phyloP scores from a whole-genome alignment of 2,797 vertebrate genomes.

The Menidia menidia region DNA sequence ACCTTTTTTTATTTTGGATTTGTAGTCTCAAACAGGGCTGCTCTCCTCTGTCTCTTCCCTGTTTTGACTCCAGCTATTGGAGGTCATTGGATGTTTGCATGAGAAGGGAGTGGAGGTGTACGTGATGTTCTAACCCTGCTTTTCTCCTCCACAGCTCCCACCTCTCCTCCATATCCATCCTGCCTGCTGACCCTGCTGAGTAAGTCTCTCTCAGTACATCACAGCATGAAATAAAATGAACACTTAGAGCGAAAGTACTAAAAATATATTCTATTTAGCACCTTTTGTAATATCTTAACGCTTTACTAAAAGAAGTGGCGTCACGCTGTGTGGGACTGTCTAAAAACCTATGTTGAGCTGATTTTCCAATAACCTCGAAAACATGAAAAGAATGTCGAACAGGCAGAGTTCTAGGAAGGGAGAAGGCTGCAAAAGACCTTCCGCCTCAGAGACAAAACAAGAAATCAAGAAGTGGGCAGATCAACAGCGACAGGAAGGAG shows the following conservation, averaged over 20 bases:
- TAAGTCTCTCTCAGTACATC: constrained; percentile 79
- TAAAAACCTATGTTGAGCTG: neutral
- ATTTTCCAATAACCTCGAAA: neutral
- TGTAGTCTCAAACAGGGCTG: too few relatives aligned
- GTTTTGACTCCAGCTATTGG: constrained; percentile 36
- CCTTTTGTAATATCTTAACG: too few relatives aligned
- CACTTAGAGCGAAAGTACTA: neutral
- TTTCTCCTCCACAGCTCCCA: constrained; percentile 84
- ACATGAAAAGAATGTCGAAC: neutral
- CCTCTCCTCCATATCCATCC: constrained; percentile 87
- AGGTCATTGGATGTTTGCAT: constrained; percentile 33
- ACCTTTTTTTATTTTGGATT: neutral
- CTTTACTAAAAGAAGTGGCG: too few relatives aligned
- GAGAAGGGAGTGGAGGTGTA: constrained; percentile 23
- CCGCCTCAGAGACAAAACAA: constrained; percentile 17
- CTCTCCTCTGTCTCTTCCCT: neutral
- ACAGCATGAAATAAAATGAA: neutral
- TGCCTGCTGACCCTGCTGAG: constrained; percentile 93
- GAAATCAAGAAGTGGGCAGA: constrained; percentile 1
- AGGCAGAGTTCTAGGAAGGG: neutral
- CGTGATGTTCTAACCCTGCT: constrained; percentile 63
- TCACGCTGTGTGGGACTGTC: too few relatives aligned
- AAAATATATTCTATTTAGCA: neutral
- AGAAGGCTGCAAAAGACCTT: neutral
- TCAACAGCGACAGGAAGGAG: constrained; percentile 10